Conservation (phyloP, 2,888 invertebrate species). For the Artemia sp. region DNA sequence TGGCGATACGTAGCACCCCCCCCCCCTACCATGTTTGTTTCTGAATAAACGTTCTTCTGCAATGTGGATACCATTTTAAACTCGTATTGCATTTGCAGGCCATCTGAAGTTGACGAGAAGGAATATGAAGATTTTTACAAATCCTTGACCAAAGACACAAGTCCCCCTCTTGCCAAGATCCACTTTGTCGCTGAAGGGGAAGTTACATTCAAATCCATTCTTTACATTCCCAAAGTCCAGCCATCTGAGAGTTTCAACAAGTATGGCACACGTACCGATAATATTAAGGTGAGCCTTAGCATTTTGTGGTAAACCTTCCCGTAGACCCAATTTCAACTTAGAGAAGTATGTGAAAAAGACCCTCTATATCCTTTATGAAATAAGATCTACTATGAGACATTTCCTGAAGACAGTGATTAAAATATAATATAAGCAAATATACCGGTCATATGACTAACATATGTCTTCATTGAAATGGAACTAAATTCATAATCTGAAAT, state of each 20-base stretch:
- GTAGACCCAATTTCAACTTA: background rate
- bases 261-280: conserved; percentile 83
- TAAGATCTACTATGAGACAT: too few species aligned
- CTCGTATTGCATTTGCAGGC: conserved; percentile 31
- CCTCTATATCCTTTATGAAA: too few species aligned
- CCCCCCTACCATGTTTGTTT: too few species aligned
- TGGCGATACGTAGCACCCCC: too few species aligned
- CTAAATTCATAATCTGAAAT: too few species aligned
- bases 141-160: conserved; percentile 71
- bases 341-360: too few species aligned
- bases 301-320: background rate
- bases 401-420: too few species aligned
- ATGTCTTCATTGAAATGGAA: too few species aligned
- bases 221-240: conserved; percentile 79
- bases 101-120: conserved; percentile 58
- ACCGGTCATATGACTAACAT: too few species aligned
- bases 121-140: conserved; percentile 95
- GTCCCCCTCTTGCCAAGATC: conserved; percentile 63
- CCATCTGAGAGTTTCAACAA: conserved; percentile 86
- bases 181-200: conserved; percentile 99
- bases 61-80: background rate
- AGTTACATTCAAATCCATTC: conserved; percentile 89
- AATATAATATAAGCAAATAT: too few species aligned
- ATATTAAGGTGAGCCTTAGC: conserved; percentile 51
- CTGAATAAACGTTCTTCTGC: background rate